Evolutionary conservation across 2,113 vertebrate genomes (phyloP).

Genomic region (Petaurus breviceps): DNA sequence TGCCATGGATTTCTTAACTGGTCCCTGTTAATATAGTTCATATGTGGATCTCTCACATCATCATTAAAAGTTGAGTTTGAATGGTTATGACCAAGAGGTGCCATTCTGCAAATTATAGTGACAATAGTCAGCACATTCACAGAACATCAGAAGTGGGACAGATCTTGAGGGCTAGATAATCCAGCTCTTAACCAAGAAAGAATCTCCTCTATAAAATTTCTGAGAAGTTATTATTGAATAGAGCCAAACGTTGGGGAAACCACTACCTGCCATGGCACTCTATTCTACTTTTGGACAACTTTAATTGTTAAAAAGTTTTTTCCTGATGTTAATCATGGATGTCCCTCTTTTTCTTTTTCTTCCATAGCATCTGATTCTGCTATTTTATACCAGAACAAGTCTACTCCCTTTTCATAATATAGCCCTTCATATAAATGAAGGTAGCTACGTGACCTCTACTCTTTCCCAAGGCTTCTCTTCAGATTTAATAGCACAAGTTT

Average conservation of each 20-base stretch:
- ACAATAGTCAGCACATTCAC: not conserved
- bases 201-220: not conserved
- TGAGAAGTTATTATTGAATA: not conserved
- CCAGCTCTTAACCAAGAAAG: not conserved
- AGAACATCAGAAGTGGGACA: not conserved
- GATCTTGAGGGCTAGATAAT: not conserved
- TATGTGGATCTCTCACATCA: not conserved
- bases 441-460: not conserved
- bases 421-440: not conserved
- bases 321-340: not conserved
- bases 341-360: not conserved
- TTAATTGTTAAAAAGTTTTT: not conserved
- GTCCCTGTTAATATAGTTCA: slow-evolving; percentile 7
- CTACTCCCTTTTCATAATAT: not conserved
- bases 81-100: not conserved
- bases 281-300: not conserved
- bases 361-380: not conserved
- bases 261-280: not conserved
- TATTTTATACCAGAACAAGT: not conserved
- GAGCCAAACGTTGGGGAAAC: not conserved
- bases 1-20: not conserved
- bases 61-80: not conserved
- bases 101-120: not conserved
- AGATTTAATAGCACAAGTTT: not conserved
- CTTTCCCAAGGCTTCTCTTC: not conserved